phyloP scores from a whole-genome alignment of 2,113 vertebrate species.

The Pedionomus torquatus region DNA sequence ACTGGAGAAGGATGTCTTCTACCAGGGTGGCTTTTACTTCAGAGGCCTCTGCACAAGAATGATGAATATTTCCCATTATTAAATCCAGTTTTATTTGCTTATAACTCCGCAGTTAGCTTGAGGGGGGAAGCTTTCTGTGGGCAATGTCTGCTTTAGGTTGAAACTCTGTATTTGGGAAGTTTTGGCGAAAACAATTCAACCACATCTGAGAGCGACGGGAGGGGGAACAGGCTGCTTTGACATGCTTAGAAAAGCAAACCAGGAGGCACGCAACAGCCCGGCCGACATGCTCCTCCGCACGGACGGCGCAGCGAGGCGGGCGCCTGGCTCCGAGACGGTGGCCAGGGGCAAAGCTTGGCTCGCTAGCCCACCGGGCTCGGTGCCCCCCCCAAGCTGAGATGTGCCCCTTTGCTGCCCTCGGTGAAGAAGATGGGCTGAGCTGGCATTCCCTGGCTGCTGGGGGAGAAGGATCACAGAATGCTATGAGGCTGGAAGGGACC shows the following conservation, averaged over 20 bases:
- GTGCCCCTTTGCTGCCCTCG: rapidly evolving
- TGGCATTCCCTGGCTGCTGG: neutral
- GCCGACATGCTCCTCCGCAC: neutral
- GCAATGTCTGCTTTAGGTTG: conserved; percentile 40
- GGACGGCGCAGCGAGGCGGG: rapidly evolving
- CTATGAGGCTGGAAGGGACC: too few relatives aligned
- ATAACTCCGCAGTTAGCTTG: neutral
- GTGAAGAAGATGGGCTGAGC: neutral
- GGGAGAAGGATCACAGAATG: neutral
- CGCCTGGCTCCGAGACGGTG: rapidly evolving
- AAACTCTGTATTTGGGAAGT: conserved; percentile 44
- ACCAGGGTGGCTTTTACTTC: conserved; percentile 37
- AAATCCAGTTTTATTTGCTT: conserved; percentile 54
- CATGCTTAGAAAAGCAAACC: neutral
- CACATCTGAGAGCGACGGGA: conserved; percentile 13
- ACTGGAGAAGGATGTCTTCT: neutral
- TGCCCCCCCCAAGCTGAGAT: neutral
- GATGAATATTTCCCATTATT: conserved; percentile 56
- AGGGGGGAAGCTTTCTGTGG: conserved; percentile 13
- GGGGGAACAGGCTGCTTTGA: conserved; percentile 21
- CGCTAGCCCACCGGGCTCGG: rapidly evolving
- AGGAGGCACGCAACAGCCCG: neutral
- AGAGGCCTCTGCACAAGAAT: neutral
- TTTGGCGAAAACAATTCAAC: conserved; percentile 5
- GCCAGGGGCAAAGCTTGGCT: rapidly evolving